Percentiles rank a stretch among this genome's conserved stretches.
Evolutionary conservation across 2,113 vertebrate genomes (phyloP).

Genomic region (Odontesthes bonariensis): DNA sequence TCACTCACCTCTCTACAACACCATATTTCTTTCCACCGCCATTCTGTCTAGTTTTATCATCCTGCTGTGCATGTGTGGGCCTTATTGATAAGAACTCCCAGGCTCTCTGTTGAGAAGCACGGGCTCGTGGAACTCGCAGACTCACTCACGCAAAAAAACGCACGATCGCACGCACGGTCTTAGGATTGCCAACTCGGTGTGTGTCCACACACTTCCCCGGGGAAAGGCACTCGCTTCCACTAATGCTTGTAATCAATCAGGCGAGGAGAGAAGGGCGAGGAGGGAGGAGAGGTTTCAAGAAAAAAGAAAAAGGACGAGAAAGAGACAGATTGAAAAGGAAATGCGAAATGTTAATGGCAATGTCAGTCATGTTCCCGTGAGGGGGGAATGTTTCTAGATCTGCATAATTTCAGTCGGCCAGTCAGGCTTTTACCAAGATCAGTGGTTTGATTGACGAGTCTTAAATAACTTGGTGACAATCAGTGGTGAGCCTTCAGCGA

Average conservation of each 20-base stretch:
- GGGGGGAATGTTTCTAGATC: not conserved
- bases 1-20: constrained; percentile 5
- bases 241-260: constrained; percentile 75
- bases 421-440: not conserved
- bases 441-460: constrained; percentile 31
- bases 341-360: constrained; percentile 39
- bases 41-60: not conserved
- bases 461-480: constrained; percentile 33
- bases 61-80: constrained; percentile 18
- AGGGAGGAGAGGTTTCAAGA: constrained; percentile 18
- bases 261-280: constrained; percentile 34
- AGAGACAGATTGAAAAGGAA: constrained; percentile 27
- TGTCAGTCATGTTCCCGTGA: constrained; percentile 34
- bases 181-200: constrained; percentile 64
- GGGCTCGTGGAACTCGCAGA: constrained; percentile 15
- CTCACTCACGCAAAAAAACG: not conserved
- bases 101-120: constrained; percentile 18
- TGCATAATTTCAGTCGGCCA: constrained; percentile 4
- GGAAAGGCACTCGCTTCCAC: constrained; percentile 58
- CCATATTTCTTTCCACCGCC: constrained; percentile 1
- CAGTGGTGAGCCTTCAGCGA: constrained; percentile 17
- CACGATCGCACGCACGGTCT: constrained; percentile 42
- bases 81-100: constrained; percentile 51
- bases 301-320: constrained; percentile 13
- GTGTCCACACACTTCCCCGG: constrained; percentile 62